Percentiles rank a stretch among this genome's conserved stretches.
These are phyloP conservation scores for Colletes collaris DNA, from an alignment of 2,888 invertebrate genomes.

Conservation along the genomic window DNA sequence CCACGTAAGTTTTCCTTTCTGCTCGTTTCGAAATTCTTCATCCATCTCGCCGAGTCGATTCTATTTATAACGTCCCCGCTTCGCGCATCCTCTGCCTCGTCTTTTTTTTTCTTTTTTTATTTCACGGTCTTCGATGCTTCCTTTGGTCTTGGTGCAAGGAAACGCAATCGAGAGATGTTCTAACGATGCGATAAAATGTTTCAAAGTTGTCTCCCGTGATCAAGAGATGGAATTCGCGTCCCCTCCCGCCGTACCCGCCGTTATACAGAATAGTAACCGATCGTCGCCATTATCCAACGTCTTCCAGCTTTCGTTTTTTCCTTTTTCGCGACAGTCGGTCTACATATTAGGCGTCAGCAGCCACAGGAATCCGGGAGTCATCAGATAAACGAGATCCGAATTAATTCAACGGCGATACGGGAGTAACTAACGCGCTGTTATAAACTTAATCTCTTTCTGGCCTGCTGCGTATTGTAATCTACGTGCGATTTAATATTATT, in stretches of 20 bases:
- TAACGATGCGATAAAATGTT: neutral
- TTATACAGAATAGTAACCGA: constrained; percentile 9
- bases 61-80: neutral
- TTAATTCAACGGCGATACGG: no score
- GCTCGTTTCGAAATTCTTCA: constrained; percentile 12
- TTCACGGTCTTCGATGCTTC: no score
- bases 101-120: neutral
- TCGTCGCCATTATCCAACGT: neutral
- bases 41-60: neutral
- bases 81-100: neutral
- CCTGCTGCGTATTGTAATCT: no score
- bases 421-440: no score
- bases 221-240: constrained; percentile 16
- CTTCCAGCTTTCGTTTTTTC: neutral
- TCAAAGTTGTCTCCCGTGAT: neutral
- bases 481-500: no score
- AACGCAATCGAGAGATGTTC: neutral
- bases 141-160: no score
- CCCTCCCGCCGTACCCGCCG: neutral
- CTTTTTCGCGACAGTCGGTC: neutral
- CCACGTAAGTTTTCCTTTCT: neutral
- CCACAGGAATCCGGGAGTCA: neutral
- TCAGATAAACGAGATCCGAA: constrained; percentile 13
- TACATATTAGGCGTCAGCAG: no score
- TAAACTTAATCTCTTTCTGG: no score